Evolutionary conservation across 2,797 vertebrate species (phyloP), one percentile per base, ranked within the genome.

Genomic region (Poecilia wingei): DNA sequence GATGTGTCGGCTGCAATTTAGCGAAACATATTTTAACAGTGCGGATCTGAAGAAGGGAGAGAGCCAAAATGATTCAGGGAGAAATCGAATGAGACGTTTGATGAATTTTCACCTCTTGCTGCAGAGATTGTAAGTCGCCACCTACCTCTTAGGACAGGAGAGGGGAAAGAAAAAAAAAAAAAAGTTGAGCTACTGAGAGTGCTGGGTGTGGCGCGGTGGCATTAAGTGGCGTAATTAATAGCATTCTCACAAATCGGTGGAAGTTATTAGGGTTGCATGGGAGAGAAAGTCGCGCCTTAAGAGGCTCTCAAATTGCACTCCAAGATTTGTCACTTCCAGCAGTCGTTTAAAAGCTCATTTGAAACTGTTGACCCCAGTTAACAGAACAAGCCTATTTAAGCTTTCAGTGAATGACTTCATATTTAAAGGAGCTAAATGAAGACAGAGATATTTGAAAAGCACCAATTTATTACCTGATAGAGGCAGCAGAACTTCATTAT

Each of bases 331-430:
- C 93, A 91, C 88, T 83, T 85, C 87, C 87, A 85, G 90, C 88
- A 93, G 88, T 91, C 87, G 83, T 94, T 94, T 94, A 94, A 94
- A 91, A 93, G 90, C 92, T 94, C 86, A 89, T 94, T 94, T 94
- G 89, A 93, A 93, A 91, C 89, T 81, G 92, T 94, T 95, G 95
- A 95, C 92, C 88, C 86, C 90, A 81, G 92, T 95, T 93, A 94
- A 84, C 92, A 87, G 91, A 93, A 94, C 90, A 91, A 89, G 89
- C 87, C 88, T 84, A 77, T 91, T 90, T 93, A 87, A 89, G 90
- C 89, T 90, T 78, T 88, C 71, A 87, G 80, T 86, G 88, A 90
- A 91, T 94, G 93, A 92, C 91, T 89, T 85, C 79, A 82, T 78
- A 91, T 93, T 92, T 84, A 87, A 89, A 92, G 68, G 77, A 80